A percentile compares a stretch with the other conserved stretches of the same genome.
Evolutionary conservation across 2,888 invertebrate species (phyloP).

Genomic region (Parnassius mnemosyne): DNA sequence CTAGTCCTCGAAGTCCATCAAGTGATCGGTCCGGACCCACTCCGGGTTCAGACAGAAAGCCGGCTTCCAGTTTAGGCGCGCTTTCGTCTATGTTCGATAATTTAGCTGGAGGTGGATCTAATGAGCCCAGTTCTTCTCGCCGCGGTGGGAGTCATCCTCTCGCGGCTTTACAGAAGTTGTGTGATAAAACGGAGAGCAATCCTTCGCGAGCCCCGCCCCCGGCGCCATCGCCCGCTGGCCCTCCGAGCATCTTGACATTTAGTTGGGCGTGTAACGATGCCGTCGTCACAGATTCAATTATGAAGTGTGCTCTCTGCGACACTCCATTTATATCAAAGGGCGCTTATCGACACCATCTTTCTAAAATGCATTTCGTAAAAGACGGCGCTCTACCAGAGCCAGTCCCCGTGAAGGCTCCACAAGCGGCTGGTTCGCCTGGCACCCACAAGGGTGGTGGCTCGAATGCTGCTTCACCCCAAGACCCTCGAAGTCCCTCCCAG

Average conservation of each 20-base stretch:
- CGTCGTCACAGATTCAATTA: conserved; percentile 92
- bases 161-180: conserved; percentile 96
- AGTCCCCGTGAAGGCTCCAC: conserved; percentile 81
- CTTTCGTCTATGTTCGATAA: conserved; percentile 95
- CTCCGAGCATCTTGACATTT: conserved; percentile 92
- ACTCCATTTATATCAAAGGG: conserved; percentile 98
- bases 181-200: conserved; percentile 95
- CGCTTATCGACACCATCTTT: conserved; percentile 96
- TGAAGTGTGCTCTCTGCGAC: conserved; percentile 97
- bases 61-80: conserved; percentile 87
- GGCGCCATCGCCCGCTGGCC: conserved; percentile 82
- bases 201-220: conserved; percentile 79
- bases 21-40: conserved; percentile 88
- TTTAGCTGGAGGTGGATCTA: conserved; percentile 82
- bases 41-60: conserved; percentile 83
- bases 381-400: conserved; percentile 92
- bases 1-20: conserved; percentile 87
- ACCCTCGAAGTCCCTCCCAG: conserved; percentile 81
- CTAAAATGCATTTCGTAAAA: conserved; percentile 97
- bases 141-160: conserved; percentile 92
- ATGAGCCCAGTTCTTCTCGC: conserved; percentile 80
- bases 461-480: conserved; percentile 74
- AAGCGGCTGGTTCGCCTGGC: conserved; percentile 68
- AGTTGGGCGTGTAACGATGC: conserved; percentile 98
- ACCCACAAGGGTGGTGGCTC: conserved; percentile 67